Conservation (phyloP, 1,140 invertebrate species). For the Neuroterus valhalla region DNA sequence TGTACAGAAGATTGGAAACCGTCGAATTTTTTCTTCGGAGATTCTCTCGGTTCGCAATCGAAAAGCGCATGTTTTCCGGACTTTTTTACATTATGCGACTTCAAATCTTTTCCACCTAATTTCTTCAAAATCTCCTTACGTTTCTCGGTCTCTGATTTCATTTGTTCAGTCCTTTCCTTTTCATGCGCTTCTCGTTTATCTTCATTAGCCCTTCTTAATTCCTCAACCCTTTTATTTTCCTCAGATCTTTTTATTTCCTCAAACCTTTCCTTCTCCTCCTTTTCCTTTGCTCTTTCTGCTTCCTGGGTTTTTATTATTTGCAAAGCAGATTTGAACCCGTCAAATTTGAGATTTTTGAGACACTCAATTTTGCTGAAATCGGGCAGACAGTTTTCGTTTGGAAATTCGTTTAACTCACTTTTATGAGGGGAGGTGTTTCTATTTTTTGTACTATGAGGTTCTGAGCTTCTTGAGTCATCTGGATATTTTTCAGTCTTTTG, state of each 20-base stretch:
- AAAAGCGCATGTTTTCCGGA: neutral
- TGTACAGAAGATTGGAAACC: neutral
- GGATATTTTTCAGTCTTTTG: slow-evolving; percentile 8
- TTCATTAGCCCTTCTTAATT: neutral
- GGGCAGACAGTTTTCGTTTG: neutral
- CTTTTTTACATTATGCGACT: neutral
- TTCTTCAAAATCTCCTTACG: neutral
- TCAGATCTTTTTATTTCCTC: neutral
- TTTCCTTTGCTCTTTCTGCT: neutral
- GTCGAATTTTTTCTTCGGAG: neutral
- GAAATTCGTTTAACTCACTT: neutral
- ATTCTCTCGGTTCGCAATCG: slow-evolving; percentile 4
- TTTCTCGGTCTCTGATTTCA: neutral
- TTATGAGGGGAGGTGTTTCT: neutral
- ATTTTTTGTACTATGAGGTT: neutral
- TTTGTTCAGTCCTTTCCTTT: neutral
- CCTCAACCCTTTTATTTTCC: neutral
- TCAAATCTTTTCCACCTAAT: too few species aligned
- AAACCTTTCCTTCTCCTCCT: neutral
- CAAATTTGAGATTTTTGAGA: slow-evolving; percentile 23
- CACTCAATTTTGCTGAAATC: neutral
- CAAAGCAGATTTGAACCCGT: slow-evolving; percentile 60
- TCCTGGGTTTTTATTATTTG: slow-evolving; percentile 53
- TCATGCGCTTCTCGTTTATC: neutral
- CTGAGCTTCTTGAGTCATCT: too few species aligned